Evolutionary conservation across 2,113 vertebrate species (phyloP).

Genomic region (Scolopax mira): DNA sequence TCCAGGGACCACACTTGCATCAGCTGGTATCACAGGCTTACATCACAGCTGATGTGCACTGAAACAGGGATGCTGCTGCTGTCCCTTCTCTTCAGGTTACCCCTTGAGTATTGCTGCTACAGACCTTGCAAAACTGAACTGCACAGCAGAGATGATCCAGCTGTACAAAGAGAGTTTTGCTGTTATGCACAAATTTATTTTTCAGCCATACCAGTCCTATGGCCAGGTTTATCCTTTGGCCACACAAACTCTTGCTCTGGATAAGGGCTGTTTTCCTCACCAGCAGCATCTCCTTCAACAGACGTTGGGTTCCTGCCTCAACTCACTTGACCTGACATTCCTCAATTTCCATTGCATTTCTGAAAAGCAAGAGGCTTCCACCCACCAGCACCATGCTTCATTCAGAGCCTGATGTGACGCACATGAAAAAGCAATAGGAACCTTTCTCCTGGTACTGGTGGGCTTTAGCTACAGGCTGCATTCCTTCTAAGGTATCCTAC

Average conservation of each 20-base stretch:
- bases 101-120: neutral
- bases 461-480: constrained; percentile 16
- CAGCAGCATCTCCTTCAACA: neutral
- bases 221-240: neutral
- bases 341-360: neutral
- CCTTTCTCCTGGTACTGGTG: neutral
- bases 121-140: neutral
- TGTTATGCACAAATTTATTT: neutral
- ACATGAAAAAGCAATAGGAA: neutral
- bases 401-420: neutral
- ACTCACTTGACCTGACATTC: neutral
- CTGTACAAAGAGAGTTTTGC: neutral
- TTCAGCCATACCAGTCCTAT: neutral
- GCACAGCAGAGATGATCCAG: neutral
- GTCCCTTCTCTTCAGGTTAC: neutral
- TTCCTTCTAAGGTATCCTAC: neutral
- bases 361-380: neutral
- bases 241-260: neutral
- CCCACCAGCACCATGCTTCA: neutral
- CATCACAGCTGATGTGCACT: neutral
- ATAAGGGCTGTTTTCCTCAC: neutral
- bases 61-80: neutral
- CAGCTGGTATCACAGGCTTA: neutral
- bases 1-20: neutral
- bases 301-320: neutral